Base-by-base conservation (phyloP, 2,888 invertebrate genomes). In the Lithophane socia region DNA sequence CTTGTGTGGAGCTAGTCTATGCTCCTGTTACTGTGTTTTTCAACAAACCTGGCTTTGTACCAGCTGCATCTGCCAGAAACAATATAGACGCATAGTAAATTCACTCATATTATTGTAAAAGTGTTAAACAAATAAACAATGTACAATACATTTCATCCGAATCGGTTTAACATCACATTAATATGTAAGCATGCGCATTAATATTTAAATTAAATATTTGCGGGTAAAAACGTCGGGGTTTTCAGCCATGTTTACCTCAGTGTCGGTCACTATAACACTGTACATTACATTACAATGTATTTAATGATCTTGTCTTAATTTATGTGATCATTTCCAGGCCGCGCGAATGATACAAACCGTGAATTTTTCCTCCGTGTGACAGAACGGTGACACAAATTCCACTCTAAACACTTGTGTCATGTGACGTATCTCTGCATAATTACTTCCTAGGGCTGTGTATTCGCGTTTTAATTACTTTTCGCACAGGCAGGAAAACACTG, bases 191-290 rank as follows among this genome's bases (percentile, higher is more conserved):
- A 52, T 49, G 49, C 61, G 37, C 66, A 63, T 79, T 80, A 61
- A 80, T 79, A 86, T 83, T 71, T 42, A 78, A 86, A 83, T 78
- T 54, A 86, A 77, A 83, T 74, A 78, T 83, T 78, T 83, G 60
- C 24, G 12, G 66, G 61, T 44, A 52, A 69, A 85, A 71, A 68
- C 61, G 69, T 72, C 61, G 4, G 63, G 18, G 21, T 37, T 37
- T 73, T 61, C 77, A 42, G 54, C 3, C 18, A 42, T 86, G 83
- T 84, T 84, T 78, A 69, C n/a, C n/a, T 58, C 21, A 71, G 65
- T 77, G 73, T 77, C 83, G 54, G 60, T 77, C 68, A 73, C 65
- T 73, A 21, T 63, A 65, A 58, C 29, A 60, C 58, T 69, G 49
- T 60, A 61, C 56, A 73, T 58, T 52, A 81, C 60, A 64, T 74